Evolutionary conservation across 1,140 invertebrate genomes (phyloP), one percentile per base, ranked within the genome.

Genomic region (Trissolcus basalis): DNA sequence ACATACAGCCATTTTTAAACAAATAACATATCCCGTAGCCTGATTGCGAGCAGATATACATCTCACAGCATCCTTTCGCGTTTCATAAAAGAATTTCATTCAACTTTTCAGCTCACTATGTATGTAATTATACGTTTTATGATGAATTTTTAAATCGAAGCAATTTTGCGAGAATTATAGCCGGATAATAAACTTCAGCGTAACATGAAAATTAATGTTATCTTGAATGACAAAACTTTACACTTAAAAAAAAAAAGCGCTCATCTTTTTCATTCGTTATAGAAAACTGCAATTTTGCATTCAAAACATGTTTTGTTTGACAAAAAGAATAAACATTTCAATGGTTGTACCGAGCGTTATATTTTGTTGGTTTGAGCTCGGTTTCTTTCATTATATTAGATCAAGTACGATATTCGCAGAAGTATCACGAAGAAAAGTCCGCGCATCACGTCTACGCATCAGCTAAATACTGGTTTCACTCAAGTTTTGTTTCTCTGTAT

Each of bases 401-500:
- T 59, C 19, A 43, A 43, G 51, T 16, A 49, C 47, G 35, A 41
- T 15, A 48, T 59, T 53, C 16, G 43, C 3, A 56, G 43, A 10
- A 67, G 60, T 51, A 39, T 39, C 8, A 59, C 15, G 33, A 56
- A 67, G 56, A 63, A 77, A 68, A 67, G 60, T 44, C 16, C 44
- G 58, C 12, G 43, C 56, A 36, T 59, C 63, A 55, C 33, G 5
- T 5, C 33, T 35, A 39, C n/a, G 48, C 64, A 72, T 68, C 63
- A 58, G 72, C 63, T 49, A 44, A 16, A 77, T 77, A 77, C 75
- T 68, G 75, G 75, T 77, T 77, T 64, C 56, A 65, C 63, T 63
- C 59, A 33, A 77, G 75, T 72, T 64, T 77, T 72, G 68, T 12
- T 7, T 64, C 68, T 51, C 60, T 59, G 58, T 72, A 54, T 61